Conservation (phyloP, 2,797 vertebrate genomes). For the Acrossocheilus wenchowensis region DNA sequence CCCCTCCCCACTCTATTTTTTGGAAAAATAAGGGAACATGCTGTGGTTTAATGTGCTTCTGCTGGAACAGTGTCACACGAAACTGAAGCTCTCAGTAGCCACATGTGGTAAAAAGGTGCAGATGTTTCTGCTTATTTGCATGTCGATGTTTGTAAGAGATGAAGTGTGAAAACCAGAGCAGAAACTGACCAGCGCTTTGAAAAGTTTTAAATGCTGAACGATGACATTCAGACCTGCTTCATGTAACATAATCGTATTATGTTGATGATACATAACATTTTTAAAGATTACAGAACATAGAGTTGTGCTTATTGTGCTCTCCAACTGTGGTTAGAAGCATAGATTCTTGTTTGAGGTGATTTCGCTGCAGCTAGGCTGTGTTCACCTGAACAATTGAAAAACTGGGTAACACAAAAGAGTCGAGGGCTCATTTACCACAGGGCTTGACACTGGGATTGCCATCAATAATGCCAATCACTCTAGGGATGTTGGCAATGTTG, state of each 20-base stretch:
- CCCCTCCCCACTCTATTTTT: neutral
- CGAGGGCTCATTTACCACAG: neutral
- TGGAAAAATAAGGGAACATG: neutral
- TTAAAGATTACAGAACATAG: neutral
- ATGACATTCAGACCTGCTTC: too few relatives aligned
- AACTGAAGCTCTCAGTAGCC: neutral
- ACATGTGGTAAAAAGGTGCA: neutral
- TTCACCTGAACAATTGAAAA: too few relatives aligned
- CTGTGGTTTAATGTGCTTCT: neutral
- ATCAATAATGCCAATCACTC: neutral
- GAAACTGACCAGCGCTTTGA: neutral
- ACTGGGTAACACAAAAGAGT: neutral
- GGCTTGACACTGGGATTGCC: neutral
- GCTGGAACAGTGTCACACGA: neutral
- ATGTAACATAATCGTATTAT: too few relatives aligned
- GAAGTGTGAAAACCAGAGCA: neutral
- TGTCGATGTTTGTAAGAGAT: accelerated
- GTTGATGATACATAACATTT: neutral
- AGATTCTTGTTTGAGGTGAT: too few relatives aligned
- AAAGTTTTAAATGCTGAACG: too few relatives aligned
- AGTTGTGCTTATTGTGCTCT: neutral
- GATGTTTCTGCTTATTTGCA: neutral
- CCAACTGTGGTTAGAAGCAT: too few relatives aligned
- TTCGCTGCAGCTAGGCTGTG: too few relatives aligned
- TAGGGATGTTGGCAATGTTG: neutral